Evolutionary conservation across 1,140 invertebrate species (phyloP).

Genomic region (Cepaea nemoralis): DNA sequence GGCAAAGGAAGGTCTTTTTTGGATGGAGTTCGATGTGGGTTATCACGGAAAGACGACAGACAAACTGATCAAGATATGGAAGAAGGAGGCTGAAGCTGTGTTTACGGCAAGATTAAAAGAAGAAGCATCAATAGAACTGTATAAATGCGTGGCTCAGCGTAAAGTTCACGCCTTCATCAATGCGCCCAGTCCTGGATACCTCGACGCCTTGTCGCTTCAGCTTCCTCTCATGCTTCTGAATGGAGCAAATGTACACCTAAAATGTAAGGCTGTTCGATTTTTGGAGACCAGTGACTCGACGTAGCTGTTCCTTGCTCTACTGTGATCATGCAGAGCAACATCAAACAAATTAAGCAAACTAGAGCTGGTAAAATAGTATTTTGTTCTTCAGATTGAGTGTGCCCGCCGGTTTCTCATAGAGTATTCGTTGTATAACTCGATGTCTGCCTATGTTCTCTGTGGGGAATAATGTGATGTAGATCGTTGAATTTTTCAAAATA

Average conservation of each 20-base stretch:
- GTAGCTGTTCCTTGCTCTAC: too few species aligned
- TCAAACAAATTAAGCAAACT: too few species aligned
- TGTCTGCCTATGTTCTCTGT: too few species aligned
- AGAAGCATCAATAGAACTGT: conserved; percentile 49
- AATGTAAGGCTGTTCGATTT: neutral
- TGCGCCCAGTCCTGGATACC: neutral
- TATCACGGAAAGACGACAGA: conserved; percentile 49
- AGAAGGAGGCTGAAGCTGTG: conserved; percentile 46
- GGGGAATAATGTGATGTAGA: too few species aligned
- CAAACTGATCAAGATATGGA: conserved; percentile 49
- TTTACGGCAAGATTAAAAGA: conserved; percentile 42
- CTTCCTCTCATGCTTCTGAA: neutral
- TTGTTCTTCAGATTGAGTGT: too few species aligned
- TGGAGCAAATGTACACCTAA: neutral
- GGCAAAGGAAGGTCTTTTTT: conserved; percentile 49
- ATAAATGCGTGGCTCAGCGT: conserved; percentile 51
- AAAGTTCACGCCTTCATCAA: conserved; percentile 45
- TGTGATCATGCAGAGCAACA: too few species aligned
- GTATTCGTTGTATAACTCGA: too few species aligned
- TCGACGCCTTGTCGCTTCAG: neutral
- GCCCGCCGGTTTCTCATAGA: too few species aligned
- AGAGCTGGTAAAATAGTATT: too few species aligned
- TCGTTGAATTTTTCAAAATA: too few species aligned
- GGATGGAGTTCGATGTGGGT: conserved; percentile 50
- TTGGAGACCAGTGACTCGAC: neutral